Evolutionary conservation across 2,797 vertebrate genomes (phyloP), one percentile per base, ranked within the genome.

Genomic region (Pipistrellus pipistrellus): DNA sequence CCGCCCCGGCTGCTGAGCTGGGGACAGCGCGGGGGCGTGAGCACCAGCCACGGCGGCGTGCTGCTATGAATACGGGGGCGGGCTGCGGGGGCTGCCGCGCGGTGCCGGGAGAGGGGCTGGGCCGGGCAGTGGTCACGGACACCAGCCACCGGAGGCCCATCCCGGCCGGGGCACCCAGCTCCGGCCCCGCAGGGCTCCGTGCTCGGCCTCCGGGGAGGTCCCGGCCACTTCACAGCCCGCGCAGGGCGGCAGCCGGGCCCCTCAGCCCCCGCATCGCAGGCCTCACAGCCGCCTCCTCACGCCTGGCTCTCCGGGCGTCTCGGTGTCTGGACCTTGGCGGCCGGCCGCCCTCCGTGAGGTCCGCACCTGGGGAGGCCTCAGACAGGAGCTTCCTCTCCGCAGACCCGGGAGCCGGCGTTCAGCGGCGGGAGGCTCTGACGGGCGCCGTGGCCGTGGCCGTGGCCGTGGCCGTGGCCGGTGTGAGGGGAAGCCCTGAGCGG

Each of bases 191-290:
- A 66, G 5, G 97, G 96, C 96, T 98, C 98, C 27, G 69, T 57
- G 84, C 75, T 88, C 64, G 83, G 87, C 48, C 46, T 85, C 73
- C 0, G 8, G 77, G 81, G 89, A 85, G 93, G 30, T 20, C 68
- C 66, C 80, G 41, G 59, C 85, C 32, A 95, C 91, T 0, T 98
- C 98, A 98, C 94, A 96, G 89, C 88, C 97, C 85, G 9, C 0
- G 55, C 85, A 44, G 75, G 82, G 66, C 81, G 46, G 46, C 27
- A 57, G 78, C 59, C 96, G 82, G 2, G 85, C 6, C 38, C 48
- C 83, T 9, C 75, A 0, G 17, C 73, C 21, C 21, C 41, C 38
- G 85, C 55, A 94, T 48, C 15, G 89, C 69, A 25, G 55, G 35
- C n/a, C 27, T 78, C 38, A 32, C 73, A 68, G 13, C 76, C 44